These are phyloP conservation scores for Haliclona indistincta DNA, from an alignment of 37 sponge, comb jelly and placozoan genomes.

Conservation along the genomic window DNA sequence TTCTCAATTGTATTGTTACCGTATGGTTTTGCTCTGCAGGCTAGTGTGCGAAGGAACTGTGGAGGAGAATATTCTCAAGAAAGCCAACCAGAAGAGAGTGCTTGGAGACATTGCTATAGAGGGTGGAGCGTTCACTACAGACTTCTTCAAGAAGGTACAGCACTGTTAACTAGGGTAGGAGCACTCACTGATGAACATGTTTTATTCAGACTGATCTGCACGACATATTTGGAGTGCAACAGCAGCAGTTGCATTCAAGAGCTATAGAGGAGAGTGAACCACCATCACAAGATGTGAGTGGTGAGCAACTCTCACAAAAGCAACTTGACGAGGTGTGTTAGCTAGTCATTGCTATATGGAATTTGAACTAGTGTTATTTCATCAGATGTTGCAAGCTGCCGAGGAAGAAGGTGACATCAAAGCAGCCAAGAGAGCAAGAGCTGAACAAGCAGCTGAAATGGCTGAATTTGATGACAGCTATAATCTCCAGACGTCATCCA, in stretches of 20 bases:
- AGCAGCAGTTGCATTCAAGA: no score
- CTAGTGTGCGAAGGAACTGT: slow-evolving; percentile 90
- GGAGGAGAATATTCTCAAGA: slow-evolving; percentile 99
- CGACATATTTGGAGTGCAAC: no score
- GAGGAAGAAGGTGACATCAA: slow-evolving; percentile 88
- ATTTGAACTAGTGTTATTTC: no score
- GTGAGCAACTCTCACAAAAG: no score
- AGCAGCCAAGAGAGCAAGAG: slow-evolving; percentile 76
- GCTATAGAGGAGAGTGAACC: no score
- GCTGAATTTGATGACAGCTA: slow-evolving; percentile 93
- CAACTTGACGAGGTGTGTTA: no score
- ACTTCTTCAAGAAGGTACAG: slow-evolving; percentile 95
- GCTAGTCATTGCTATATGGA: no score
- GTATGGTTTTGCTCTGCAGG: slow-evolving; percentile 31
- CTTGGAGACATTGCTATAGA: slow-evolving; percentile 97
- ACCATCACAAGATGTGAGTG: no score
- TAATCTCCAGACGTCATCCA: no score
- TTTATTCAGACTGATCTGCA: no score
- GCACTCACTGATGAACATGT: slow-evolving; percentile 1
- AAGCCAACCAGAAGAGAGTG: slow-evolving; percentile 95
- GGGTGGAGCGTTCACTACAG: slow-evolving; percentile 94
- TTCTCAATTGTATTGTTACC: neutral
- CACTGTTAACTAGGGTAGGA: no score
- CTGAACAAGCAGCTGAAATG: slow-evolving; percentile 89
- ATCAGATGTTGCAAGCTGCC: slow-evolving; percentile 73